Evolutionary conservation across 2,113 vertebrate species (phyloP), one percentile per base, ranked within the genome.

Genomic region (Patagioenas fasciata): DNA sequence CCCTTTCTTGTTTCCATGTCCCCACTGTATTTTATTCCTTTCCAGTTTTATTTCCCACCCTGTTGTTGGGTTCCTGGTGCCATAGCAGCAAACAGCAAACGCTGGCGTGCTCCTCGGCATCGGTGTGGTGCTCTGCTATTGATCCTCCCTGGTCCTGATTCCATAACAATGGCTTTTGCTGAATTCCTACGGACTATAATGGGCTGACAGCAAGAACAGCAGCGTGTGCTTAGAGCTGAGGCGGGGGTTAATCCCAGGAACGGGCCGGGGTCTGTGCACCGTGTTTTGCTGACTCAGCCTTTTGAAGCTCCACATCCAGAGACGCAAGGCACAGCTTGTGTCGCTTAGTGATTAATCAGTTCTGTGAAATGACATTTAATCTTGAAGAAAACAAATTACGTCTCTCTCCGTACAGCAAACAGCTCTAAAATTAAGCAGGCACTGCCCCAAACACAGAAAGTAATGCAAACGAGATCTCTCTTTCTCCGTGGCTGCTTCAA

Each of bases 261-360:
- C 0, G 29, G 50, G 61, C 38, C 2, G 9, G 12, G 5, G 51
- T 10, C 18, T 0, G 1, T 12, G 56, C 13, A 5, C 62, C 0
- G 0, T 3, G 28, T 10, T 69, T 15, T 66, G 28, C 85, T 80
- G 84, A 19, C 48, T 95, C 82, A 79, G 96, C 73, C 15, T 62
- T 66, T 34, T 18, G 42, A 23, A 88, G 85, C 21, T 6, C 2
- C 15, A 0, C 66, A 10, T 10, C 31, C 71, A 60, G 40, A 72
- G 18, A 34, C 72, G 65, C 10, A 2, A 31, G 6, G 23, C 29
- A 15, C 17, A 26, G 48, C 32, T 71, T 40, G 2, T 57, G 36
- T 15, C 56, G 29, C 38, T 5, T 15, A 24, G 54, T 31, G 44
- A 79, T 71, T 38, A 47, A 87, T 58, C 77, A 40, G 58, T 38